Conservation (phyloP, 1,140 invertebrate species). For the Heliconius melpomene region DNA sequence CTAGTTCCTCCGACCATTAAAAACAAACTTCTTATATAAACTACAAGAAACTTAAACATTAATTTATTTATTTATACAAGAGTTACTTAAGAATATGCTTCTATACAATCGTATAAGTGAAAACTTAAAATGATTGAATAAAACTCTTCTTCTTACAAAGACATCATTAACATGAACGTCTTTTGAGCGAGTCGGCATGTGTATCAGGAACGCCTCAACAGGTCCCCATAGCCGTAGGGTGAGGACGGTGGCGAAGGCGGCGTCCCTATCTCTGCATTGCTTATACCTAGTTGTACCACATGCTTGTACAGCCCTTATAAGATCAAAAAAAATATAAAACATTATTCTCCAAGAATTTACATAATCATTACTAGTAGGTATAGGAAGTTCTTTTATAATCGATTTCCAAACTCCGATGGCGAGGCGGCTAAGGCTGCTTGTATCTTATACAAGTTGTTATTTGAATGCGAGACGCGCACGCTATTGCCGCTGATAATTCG, state of each 20-base stretch:
- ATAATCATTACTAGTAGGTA: neutral
- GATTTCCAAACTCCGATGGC: neutral
- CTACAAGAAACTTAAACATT: neutral
- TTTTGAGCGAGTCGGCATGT: constrained; percentile 4
- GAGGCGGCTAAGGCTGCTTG: neutral
- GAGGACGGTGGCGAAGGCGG: constrained; percentile 19
- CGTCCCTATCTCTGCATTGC: constrained; percentile 35
- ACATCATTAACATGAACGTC: neutral
- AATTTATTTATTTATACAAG: neutral
- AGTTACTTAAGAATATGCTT: neutral
- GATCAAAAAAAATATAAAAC: neutral
- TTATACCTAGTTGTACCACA: constrained; percentile 11
- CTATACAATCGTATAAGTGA: neutral
- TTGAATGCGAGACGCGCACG: constrained; percentile 4
- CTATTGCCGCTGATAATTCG: constrained; percentile 25
- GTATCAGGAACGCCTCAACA: constrained; percentile 40
- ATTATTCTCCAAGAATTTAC: neutral
- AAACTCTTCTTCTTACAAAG: neutral
- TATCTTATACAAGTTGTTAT: neutral
- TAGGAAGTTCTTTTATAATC: neutral
- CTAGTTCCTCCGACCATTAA: neutral
- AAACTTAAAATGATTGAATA: neutral
- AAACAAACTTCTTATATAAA: neutral
- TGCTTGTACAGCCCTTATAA: neutral
- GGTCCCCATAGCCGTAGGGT: constrained; percentile 34